Base-by-base conservation (phyloP, 1,140 invertebrate genomes). In the Tetraneura akinire region DNA sequence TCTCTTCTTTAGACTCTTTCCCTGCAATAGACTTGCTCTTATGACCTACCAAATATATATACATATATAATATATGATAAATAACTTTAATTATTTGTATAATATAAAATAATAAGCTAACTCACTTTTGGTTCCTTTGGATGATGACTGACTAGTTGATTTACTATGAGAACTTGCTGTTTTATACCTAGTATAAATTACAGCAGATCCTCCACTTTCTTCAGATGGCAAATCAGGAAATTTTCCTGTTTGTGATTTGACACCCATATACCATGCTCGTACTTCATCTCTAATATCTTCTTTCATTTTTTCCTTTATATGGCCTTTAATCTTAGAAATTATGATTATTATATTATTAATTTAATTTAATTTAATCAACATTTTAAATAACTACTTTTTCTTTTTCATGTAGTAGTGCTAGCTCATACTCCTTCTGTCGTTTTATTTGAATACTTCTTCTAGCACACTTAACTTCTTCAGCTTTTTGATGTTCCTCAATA, bases 161-260 rank as follows among this genome's bases (percentile, higher is more conserved):
- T 93, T 92, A 82, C 92, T 93, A 2, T 92, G 85, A 82, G 92
- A 91, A 80, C 84, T 85, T 13, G 84, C 84, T 55, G 80, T 80
- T 55, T 81, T 82, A 86, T 91, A 91, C 83, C 91, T 86, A 83
- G 91, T 93, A 82, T 96, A 94, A 84, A 97, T 91, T 47, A 92
- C 87, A 81, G 91, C 87, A 2, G 94, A 96, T 1, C 95, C 94
- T 23, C 95, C 94, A 83, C 92, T 91, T 85, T 96, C 95, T 78
- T 92, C 93, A n/a, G 93, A 91, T 4, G 96, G 95, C 83, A 95
- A 91, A 82, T 96, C 94, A 0, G 96, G 95, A 85, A 97, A 92
- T 86, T 94, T 95, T 32, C 93, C 94, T 26, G 93, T 94, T 81
- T 91, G 90, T 68, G 91, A 88, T 83, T 91, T 92, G 83, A 91